Evolutionary conservation across 2,113 vertebrate species (phyloP).

Genomic region (Nansenia antarctica): DNA sequence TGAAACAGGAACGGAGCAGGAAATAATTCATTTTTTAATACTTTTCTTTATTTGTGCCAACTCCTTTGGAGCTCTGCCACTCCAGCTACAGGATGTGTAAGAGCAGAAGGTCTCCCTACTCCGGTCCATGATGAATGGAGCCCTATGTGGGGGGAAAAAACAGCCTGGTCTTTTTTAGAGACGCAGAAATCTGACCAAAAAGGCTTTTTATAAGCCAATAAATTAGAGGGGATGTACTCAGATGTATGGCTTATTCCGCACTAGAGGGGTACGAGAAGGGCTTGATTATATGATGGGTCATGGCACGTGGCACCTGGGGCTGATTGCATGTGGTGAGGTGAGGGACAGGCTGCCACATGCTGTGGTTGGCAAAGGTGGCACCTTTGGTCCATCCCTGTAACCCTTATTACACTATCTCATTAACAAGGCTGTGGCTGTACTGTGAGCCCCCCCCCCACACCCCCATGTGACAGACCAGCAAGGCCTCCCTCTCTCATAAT

Average conservation of each 20-base stretch:
- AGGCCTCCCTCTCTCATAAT: slow-evolving; percentile 59
- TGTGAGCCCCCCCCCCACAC: slow-evolving; percentile 45
- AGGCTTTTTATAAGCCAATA: slow-evolving; percentile 75
- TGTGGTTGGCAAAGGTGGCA: slow-evolving; percentile 70
- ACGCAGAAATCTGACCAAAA: slow-evolving; percentile 76
- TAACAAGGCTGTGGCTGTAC: slow-evolving; percentile 52
- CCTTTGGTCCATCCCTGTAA: slow-evolving; percentile 56
- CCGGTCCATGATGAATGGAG: slow-evolving; percentile 92
- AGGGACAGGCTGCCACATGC: slow-evolving; percentile 48
- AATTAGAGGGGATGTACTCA: slow-evolving; percentile 63
- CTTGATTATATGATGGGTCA: slow-evolving; percentile 64
- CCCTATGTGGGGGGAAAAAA: slow-evolving; percentile 85
- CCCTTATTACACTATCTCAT: slow-evolving; percentile 64
- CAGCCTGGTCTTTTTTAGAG: slow-evolving; percentile 83
- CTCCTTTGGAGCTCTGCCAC: slow-evolving; percentile 85
- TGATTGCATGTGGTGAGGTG: slow-evolving; percentile 54
- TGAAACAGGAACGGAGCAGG: slow-evolving; percentile 74
- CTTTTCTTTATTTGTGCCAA: slow-evolving; percentile 82
- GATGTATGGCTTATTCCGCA: slow-evolving; percentile 56
- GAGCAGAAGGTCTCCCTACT: slow-evolving; percentile 83
- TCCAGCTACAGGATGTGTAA: slow-evolving; percentile 86
- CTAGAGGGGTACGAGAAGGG: slow-evolving; percentile 58
- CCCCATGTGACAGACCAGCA: slow-evolving; percentile 55
- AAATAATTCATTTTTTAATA: slow-evolving; percentile 83
- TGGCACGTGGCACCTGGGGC: slow-evolving; percentile 34